phyloP scores from a whole-genome alignment of 92 coral and sea anemone species.

The Phymanthus crucifer region DNA sequence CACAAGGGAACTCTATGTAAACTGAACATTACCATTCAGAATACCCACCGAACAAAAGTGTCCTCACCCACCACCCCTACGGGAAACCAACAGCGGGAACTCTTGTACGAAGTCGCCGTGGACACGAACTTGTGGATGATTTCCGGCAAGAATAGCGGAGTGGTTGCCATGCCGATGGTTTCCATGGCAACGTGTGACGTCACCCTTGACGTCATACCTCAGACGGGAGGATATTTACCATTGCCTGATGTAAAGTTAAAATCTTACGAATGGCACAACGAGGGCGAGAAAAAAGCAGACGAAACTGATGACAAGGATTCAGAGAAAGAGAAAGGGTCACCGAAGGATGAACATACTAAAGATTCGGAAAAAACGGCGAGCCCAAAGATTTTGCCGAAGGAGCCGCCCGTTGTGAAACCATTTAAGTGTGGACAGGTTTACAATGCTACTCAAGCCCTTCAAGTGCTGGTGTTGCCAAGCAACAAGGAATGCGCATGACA shows the following conservation, averaged over 20 bases:
- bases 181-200: constrained; percentile 83
- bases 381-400: constrained; percentile 23
- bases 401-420: constrained; percentile 62
- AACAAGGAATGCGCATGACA: constrained; percentile 46
- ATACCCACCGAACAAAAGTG: constrained; percentile 3
- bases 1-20: constrained; percentile 64
- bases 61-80: constrained; percentile 1
- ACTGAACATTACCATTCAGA: constrained; percentile 61
- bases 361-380: constrained; percentile 10
- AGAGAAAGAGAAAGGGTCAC: constrained; percentile 7
- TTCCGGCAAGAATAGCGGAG: constrained; percentile 79
- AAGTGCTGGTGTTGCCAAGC: constrained; percentile 87
- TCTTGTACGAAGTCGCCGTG: constrained; percentile 80
- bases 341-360: neutral
- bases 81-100: constrained; percentile 37
- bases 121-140: constrained; percentile 78
- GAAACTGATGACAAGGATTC: constrained; percentile 23
- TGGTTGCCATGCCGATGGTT: constrained; percentile 65
- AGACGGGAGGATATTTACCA: constrained; percentile 78
- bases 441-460: constrained; percentile 67
- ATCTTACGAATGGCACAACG: constrained; percentile 61
- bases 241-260: constrained; percentile 69
- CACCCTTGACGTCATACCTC: constrained; percentile 69
- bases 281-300: constrained; percentile 5
- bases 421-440: constrained; percentile 82